These are phyloP conservation scores for Philaenus spumarius DNA, from an alignment of 1,140 invertebrate genomes.

Conservation along the genomic window DNA sequence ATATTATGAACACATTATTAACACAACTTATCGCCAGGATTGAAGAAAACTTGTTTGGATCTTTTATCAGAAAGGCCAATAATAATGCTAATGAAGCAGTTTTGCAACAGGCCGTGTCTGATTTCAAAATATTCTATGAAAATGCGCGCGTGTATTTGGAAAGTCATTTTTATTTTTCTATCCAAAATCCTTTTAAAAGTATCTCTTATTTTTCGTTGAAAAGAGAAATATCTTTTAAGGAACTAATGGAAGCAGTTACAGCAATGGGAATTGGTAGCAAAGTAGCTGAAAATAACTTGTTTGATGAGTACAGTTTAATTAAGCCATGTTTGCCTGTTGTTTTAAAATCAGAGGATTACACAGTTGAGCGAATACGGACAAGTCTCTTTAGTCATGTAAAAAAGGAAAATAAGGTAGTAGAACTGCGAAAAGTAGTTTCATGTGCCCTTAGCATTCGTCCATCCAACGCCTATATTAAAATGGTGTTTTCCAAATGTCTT, in stretches of 20 bases:
- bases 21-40: slow-evolving; percentile 1
- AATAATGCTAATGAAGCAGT: slow-evolving; percentile 11
- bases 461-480: no score
- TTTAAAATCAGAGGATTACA: no score
- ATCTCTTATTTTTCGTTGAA: background rate
- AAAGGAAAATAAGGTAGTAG: no score
- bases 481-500: slow-evolving; percentile 1
- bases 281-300: background rate
- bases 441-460: slow-evolving; percentile 12
- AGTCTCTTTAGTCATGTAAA: no score
- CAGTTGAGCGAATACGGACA: background rate
- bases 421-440: no score
- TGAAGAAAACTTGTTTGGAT: slow-evolving; percentile 11
- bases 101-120: slow-evolving; percentile 2
- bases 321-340: no score
- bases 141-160: background rate
- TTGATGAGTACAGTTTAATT: no score
- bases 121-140: slow-evolving; percentile 13
- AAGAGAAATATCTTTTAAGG: background rate
- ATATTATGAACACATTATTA: background rate
- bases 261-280: slow-evolving; percentile 3
- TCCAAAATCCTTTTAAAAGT: slow-evolving; percentile 7
- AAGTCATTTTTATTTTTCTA: slow-evolving; percentile 14
- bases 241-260: slow-evolving; percentile 5
- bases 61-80: slow-evolving; percentile 2